Conservation (phyloP, 2,888 invertebrate species). For the Ferrisia virgata region DNA sequence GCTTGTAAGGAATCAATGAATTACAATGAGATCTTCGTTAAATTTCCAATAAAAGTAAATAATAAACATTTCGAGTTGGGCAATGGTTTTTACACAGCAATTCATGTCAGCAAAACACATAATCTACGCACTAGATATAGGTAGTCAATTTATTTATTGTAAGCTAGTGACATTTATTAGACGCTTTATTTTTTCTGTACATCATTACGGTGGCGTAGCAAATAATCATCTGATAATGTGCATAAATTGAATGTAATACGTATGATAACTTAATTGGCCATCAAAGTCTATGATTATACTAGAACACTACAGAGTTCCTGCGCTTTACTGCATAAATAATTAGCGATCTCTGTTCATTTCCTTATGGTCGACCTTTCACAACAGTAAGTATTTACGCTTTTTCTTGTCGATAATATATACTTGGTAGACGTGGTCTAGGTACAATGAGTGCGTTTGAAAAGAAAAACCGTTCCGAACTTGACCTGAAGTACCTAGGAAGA, state of each 20-base stretch:
- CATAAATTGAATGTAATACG: not conserved
- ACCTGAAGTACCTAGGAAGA: no score
- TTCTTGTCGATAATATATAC: not conserved
- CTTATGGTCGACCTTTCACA: not conserved
- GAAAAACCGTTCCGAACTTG: no score
- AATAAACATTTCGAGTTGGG: not conserved
- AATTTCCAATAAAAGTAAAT: not conserved
- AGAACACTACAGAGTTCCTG: not conserved
- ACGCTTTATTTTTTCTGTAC: not conserved
- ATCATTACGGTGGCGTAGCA: not conserved
- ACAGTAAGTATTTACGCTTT: not conserved
- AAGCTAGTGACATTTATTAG: not conserved
- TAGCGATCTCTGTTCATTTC: not conserved
- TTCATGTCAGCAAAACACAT: not conserved
- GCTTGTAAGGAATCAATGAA: not conserved
- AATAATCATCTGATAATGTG: not conserved
- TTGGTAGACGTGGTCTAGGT: no score
- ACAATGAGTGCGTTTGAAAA: no score
- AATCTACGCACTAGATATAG: no score
- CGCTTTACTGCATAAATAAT: not conserved
- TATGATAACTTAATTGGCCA: not conserved
- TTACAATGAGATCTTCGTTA: not conserved
- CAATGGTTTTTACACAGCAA: not conserved
- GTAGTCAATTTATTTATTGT: not conserved
- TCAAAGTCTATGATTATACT: not conserved